These are phyloP conservation scores for Diaperis boleti DNA, from an alignment of 2,888 invertebrate species.

Conservation along the genomic window DNA sequence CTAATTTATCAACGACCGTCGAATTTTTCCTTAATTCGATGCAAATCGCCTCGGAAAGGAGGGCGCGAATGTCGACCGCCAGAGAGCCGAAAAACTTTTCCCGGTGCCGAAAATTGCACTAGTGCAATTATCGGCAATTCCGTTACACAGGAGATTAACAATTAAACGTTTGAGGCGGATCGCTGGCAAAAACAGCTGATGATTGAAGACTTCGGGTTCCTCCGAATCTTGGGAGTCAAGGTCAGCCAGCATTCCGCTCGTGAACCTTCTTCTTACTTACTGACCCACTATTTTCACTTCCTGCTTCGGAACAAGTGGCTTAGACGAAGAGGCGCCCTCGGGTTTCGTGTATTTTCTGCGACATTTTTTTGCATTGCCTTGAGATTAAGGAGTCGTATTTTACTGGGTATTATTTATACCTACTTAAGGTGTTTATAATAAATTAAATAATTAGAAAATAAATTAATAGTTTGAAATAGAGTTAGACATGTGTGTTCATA, in stretches of 20 bases:
- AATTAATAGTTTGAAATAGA: no score
- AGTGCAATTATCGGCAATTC: conserved; percentile 6
- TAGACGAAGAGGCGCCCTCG: conserved; percentile 15
- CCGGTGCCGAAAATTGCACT: conserved; percentile 22
- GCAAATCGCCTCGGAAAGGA: conserved; percentile 24
- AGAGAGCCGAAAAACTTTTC: conserved; percentile 9
- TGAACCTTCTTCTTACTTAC: conserved; percentile 54
- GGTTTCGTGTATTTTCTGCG: no score
- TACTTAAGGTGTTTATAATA: no score
- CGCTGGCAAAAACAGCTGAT: conserved; percentile 19
- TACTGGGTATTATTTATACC: no score
- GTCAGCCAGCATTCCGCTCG: conserved; percentile 53
- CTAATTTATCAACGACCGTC: no score
- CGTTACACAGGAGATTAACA: conserved; percentile 30
- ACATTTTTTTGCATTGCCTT: no score
- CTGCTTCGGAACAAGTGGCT: conserved; percentile 41
- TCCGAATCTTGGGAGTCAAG: conserved; percentile 47
- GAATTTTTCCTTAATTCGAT: conserved; percentile 15
- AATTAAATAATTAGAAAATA: no score
- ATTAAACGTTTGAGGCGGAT: conserved; percentile 13
- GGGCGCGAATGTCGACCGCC: conserved; percentile 11
- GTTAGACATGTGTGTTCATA: no score
- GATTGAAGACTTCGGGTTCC: conserved; percentile 6
- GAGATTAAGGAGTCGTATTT: no score
- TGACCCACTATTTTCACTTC: conserved; percentile 57